phyloP scores from a whole-genome alignment of 2,797 vertebrate genomes.

The Alectoris magna region DNA sequence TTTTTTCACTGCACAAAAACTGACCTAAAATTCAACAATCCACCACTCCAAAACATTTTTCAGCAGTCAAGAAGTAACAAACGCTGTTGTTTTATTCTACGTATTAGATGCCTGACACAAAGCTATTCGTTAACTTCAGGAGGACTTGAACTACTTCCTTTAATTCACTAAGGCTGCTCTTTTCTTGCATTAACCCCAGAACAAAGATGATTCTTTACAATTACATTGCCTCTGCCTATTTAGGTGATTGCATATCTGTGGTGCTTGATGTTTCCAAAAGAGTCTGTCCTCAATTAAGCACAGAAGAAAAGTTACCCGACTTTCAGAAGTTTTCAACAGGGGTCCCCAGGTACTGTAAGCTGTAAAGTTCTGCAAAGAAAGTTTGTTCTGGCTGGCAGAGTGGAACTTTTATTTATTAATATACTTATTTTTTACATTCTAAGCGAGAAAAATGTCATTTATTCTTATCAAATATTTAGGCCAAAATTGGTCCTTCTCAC shows the following conservation, averaged over 20 bases:
- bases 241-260: not conserved
- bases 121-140: not conserved
- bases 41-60: slow-evolving; percentile 8
- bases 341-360: not conserved
- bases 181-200: not conserved
- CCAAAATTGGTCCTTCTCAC: not conserved
- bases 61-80: not conserved
- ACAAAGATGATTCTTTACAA: not conserved
- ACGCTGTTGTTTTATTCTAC: not conserved
- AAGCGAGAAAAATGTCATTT: not conserved
- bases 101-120: not conserved
- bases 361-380: not conserved
- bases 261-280: not conserved
- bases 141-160: not conserved
- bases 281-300: not conserved
- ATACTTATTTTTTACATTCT: not conserved
- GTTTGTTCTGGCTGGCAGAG: not conserved
- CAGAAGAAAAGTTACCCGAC: not conserved
- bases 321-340: not conserved
- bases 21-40: not conserved
- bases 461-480: not conserved
- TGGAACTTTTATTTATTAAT: not conserved
- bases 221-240: not conserved
- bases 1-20: not conserved
- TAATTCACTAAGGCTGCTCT: not conserved